Evolutionary conservation across 2,888 invertebrate species (phyloP), one percentile per base, ranked within the genome.

Genomic region (Acanthosoma haemorrhoidale): DNA sequence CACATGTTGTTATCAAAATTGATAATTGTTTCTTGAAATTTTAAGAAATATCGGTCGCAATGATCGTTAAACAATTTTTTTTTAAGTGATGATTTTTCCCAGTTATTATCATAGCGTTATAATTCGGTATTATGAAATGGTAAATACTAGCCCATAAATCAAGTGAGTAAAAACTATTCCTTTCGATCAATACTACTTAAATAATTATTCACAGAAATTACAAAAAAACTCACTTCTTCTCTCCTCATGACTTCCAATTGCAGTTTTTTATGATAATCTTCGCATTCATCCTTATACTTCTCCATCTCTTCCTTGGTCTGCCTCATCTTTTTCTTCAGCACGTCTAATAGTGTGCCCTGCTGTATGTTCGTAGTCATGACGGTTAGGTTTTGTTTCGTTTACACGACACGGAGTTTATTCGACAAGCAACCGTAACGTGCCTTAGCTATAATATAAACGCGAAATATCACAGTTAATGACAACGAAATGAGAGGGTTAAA

Each of bases 251-350:
- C 88, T 88, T 96, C 96, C 81, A 92, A 88, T 85, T 95, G 94
- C 81, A 95, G 87, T 82, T 94, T 90, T 86, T 94, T 92, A 83
- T 94, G 92, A 82, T 90, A 92, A 83, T 95, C 94, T 83, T 96
- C 96, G 82, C 94, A 93, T 82, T 95, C 94, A 83, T 98, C 97
- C 85, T 94, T 96, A 85, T 94, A 94, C 83, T 93, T 91, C 83
- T 98, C 98, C 90, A 96, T 93, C 86, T 98, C 98, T 83, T 96
- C 96, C 85, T 96, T 96, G 78, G 96, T 94, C 84, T 95, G 94
- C 78, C 95, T 88, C 97, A 98, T 98, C 89, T 98, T 99, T 88
- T 96, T 96, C 88, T 98, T 98, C 80, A 98, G 88, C 80, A 96
- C 94, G 84, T 96, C 96, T 82, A 98, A 85, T 78, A 97, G 89